Percentiles rank a stretch among this genome's conserved stretches.
These are phyloP conservation scores for Triplophysa dalaica DNA, from an alignment of 2,113 vertebrate species.

Conservation along the genomic window DNA sequence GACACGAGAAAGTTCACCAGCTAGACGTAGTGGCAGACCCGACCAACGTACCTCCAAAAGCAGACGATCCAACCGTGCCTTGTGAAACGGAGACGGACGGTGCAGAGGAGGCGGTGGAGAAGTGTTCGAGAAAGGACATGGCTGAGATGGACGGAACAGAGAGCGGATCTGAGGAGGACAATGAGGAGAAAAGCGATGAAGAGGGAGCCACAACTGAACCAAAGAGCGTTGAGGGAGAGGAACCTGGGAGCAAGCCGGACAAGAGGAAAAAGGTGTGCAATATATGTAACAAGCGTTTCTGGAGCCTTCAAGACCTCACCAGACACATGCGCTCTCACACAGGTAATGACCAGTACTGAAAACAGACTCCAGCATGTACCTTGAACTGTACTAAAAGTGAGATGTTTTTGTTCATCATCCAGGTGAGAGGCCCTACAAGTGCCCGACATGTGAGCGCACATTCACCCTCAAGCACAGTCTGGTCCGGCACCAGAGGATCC, in stretches of 20 bases:
- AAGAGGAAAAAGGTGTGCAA: slow-evolving; percentile 98
- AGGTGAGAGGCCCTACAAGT: slow-evolving; percentile 87
- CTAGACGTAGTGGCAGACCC: slow-evolving; percentile 65
- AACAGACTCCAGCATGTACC: neutral
- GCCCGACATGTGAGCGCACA: slow-evolving; percentile 86
- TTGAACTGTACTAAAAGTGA: neutral
- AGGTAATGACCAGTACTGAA: slow-evolving; percentile 71
- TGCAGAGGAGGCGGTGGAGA: slow-evolving; percentile 66
- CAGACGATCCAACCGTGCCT: slow-evolving; percentile 10
- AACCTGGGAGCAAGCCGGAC: slow-evolving; percentile 79
- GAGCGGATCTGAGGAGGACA: slow-evolving; percentile 77
- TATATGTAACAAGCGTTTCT: slow-evolving; percentile 94
- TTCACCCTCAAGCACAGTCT: slow-evolving; percentile 90
- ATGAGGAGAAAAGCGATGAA: slow-evolving; percentile 81
- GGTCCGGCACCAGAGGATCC: slow-evolving; percentile 87
- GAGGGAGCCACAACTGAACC: slow-evolving; percentile 77
- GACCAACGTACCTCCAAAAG: slow-evolving; percentile 3
- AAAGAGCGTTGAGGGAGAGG: slow-evolving; percentile 76
- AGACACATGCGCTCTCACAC: slow-evolving; percentile 97
- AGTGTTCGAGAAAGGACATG: slow-evolving; percentile 60
- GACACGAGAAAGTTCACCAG: slow-evolving; percentile 87
- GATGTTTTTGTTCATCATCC: neutral
- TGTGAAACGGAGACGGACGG: slow-evolving; percentile 54
- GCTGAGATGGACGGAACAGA: slow-evolving; percentile 74
- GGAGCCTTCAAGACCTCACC: slow-evolving; percentile 97